Percentiles rank a stretch among this genome's conserved stretches.
phyloP scores from a whole-genome alignment of 2,888 invertebrate species.

The Schizaphis graminum region DNA sequence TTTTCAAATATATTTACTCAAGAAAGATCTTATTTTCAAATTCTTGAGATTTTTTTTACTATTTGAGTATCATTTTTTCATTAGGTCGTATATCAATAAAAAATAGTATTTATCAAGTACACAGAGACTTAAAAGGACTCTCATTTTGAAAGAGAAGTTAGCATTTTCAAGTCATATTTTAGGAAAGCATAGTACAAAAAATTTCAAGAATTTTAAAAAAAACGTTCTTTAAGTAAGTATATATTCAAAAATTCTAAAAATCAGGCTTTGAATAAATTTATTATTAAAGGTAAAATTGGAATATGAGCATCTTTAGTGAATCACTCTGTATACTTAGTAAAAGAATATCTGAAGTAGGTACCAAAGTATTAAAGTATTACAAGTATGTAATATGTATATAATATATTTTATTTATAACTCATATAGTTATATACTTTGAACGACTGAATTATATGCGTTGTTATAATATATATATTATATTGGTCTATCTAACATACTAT shows the following conservation, averaged over 20 bases:
- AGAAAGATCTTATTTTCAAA: not conserved
- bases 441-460: not conserved
- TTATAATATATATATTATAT: not conserved
- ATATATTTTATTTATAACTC: not conserved
- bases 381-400: not conserved
- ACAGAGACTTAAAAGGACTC: not conserved
- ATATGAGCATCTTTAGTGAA: not conserved
- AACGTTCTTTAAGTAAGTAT: not conserved
- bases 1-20: not conserved
- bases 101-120: not conserved
- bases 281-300: not conserved
- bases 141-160: not conserved
- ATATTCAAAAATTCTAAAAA: not conserved
- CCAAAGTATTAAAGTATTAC: no score
- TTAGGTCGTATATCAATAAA: no score
- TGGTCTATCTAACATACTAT: not conserved
- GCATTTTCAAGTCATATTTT: not conserved
- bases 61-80: no score
- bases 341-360: not conserved
- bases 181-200: not conserved
- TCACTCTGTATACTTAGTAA: not conserved
- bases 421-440: not conserved
- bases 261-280: not conserved
- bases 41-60: not conserved
- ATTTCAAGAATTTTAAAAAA: not conserved